Conservation (phyloP, 2,113 vertebrate species). For the Motacilla alba region DNA sequence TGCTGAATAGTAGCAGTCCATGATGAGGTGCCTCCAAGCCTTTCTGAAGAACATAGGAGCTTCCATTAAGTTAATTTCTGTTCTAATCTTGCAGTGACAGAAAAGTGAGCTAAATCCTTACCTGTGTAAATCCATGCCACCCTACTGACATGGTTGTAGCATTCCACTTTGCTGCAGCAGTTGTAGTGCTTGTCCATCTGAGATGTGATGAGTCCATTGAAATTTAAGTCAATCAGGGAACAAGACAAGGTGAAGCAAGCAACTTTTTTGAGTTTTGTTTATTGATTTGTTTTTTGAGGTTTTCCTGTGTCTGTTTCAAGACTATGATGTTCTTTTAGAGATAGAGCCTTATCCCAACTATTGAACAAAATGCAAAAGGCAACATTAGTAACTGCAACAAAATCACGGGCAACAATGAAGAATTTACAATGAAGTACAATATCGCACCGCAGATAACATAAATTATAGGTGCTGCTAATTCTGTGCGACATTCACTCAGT, state of each 20-base stretch:
- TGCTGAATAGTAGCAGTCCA: neutral
- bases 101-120: neutral
- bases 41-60: neutral
- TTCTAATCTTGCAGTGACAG: neutral
- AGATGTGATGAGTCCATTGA: neutral
- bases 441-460: neutral
- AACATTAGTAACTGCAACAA: neutral
- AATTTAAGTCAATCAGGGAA: neutral
- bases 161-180: neutral
- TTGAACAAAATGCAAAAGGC: neutral
- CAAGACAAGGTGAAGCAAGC: neutral
- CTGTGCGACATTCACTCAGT: neutral
- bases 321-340: neutral
- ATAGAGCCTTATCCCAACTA: neutral
- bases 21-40: neutral
- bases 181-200: neutral
- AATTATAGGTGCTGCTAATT: neutral
- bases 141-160: neutral
- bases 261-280: neutral
- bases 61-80: neutral
- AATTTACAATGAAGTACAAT: neutral
- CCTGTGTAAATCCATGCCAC: neutral
- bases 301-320: neutral
- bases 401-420: neutral
- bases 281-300: rapidly evolving